Conservation (phyloP, 2,888 invertebrate species). For the Oxyteleia sp. region DNA sequence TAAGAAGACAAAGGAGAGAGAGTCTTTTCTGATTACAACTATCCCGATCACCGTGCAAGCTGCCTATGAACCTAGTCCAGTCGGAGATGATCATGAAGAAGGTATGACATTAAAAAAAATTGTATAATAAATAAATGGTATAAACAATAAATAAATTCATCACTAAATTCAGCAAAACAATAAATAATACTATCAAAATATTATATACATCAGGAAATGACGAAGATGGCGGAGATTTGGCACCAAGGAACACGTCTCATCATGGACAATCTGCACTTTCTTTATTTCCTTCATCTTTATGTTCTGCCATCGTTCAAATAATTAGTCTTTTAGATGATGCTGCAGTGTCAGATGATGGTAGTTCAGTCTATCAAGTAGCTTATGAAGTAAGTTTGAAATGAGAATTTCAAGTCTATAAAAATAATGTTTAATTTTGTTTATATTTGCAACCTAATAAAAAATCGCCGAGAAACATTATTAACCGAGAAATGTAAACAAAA, state of each 20-base stretch:
- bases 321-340: constrained; percentile 98
- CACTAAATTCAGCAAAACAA: too few species aligned
- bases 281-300: constrained; percentile 98
- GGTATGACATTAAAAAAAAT: constrained; percentile 87
- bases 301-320: constrained; percentile 98
- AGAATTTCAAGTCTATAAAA: constrained; percentile 73
- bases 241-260: constrained; percentile 91
- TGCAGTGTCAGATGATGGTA: constrained; percentile 97
- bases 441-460: too few species aligned
- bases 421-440: too few species aligned
- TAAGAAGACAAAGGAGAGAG: constrained; percentile 97
- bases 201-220: constrained; percentile 83
- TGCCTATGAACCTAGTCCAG: constrained; percentile 97
- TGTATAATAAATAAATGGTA: constrained; percentile 3
- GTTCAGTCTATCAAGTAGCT: constrained; percentile 98
- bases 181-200: too few species aligned
- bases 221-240: constrained; percentile 90
- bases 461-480: too few species aligned
- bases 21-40: constrained; percentile 97
- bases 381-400: constrained; percentile 91
- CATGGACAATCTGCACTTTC: constrained; percentile 97
- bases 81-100: constrained; percentile 95
- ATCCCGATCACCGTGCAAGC: constrained; percentile 98
- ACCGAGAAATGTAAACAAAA: too few species aligned
- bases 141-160: too few species aligned